Percentiles rank a stretch among this genome's conserved stretches.
phyloP scores from a whole-genome alignment of 64 coral and sea anemone species.

The Stylophora pistillata region DNA sequence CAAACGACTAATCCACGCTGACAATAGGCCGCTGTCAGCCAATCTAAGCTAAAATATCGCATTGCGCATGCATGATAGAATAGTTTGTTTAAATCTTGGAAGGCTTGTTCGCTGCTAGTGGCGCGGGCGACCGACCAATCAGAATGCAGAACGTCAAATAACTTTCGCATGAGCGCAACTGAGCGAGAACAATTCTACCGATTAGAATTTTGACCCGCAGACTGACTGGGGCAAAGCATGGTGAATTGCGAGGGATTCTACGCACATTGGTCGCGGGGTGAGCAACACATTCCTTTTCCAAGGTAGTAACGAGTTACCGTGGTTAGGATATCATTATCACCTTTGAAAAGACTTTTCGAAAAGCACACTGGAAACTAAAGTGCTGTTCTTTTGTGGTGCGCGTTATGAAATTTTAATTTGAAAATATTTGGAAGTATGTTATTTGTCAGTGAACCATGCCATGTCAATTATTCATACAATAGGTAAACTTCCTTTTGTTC shows the following conservation, averaged over 20 bases:
- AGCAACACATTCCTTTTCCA: conserved; percentile 26
- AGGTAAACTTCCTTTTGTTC: conserved; percentile 61
- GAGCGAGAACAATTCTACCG: conserved; percentile 44
- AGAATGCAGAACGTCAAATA: conserved; percentile 55
- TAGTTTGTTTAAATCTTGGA: conserved; percentile 70
- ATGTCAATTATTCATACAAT: conserved; percentile 91
- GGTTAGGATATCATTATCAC: background rate
- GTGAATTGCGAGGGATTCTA: background rate
- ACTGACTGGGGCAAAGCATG: background rate
- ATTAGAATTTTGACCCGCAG: conserved; percentile 25
- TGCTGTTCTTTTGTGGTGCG: conserved; percentile 35
- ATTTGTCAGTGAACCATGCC: conserved; percentile 69
- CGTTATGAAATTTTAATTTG: conserved; percentile 65
- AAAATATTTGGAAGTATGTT: conserved; percentile 77
- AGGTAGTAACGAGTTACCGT: background rate
- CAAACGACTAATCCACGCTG: conserved; percentile 75
- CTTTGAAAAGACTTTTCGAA: conserved; percentile 21
- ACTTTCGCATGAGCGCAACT: conserved; percentile 61
- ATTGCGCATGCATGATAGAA: conserved; percentile 93
- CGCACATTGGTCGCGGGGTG: too few species aligned
- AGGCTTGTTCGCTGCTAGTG: conserved; percentile 77
- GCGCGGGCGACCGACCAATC: conserved; percentile 73
- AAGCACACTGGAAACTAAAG: conserved; percentile 13
- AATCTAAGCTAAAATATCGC: conserved; percentile 50
- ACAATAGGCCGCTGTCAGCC: conserved; percentile 43